Evolutionary conservation across 2,113 vertebrate genomes (phyloP).

Genomic region (Irena cyanogastra): DNA sequence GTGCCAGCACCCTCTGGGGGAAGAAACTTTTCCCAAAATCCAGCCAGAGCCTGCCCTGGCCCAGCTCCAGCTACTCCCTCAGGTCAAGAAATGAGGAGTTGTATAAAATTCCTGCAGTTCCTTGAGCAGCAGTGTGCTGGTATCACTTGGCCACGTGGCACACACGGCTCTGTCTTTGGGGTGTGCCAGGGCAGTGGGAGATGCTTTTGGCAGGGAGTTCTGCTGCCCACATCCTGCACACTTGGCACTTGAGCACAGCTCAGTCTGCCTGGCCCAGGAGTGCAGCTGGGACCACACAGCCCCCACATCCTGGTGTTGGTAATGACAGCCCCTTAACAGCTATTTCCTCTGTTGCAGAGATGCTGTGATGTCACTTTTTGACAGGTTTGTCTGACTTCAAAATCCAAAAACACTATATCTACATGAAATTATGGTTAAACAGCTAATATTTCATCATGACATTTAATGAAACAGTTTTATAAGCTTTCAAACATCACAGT

Average conservation of each 20-base stretch:
- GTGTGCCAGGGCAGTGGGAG: background rate
- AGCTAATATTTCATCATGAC: constrained; percentile 12
- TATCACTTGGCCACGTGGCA: background rate
- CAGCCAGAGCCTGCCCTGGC: background rate
- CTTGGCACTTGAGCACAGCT: background rate
- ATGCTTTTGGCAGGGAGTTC: background rate
- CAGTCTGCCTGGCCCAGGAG: background rate
- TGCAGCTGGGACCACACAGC: background rate
- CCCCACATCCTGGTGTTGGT: background rate
- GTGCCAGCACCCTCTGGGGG: background rate
- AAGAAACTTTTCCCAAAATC: background rate
- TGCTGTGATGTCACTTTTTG: background rate
- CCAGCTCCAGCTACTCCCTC: background rate
- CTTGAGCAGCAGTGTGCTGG: background rate
- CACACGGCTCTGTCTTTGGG: accelerated
- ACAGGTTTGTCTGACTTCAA: background rate
- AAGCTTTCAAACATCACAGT: background rate
- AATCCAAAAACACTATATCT: background rate
- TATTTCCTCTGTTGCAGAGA: background rate
- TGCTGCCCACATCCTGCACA: background rate
- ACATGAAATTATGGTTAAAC: background rate
- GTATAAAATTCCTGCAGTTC: accelerated
- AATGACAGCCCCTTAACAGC: background rate
- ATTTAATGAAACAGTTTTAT: background rate
- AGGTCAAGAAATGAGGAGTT: background rate